Evolutionary conservation across 1,140 invertebrate species (phyloP).

Genomic region (Heliothis subflexa): DNA sequence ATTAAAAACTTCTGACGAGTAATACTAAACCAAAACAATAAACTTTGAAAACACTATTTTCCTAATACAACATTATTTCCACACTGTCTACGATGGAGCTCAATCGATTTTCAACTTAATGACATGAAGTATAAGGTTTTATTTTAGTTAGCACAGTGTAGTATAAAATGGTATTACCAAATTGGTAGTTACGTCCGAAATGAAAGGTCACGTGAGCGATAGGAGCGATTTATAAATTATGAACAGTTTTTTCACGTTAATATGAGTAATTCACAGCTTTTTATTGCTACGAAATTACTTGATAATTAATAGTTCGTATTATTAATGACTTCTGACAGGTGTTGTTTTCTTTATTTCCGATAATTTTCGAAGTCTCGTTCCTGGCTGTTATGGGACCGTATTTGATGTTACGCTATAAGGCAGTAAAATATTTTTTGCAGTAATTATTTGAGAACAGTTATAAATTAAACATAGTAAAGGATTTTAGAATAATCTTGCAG

Average conservation of each 20-base stretch:
- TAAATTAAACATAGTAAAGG: too few species aligned
- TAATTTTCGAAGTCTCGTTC: conserved; percentile 2
- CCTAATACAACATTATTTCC: conserved; percentile 29
- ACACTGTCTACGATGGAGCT: background rate
- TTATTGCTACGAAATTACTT: conserved; percentile 43
- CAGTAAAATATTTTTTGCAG: too few species aligned
- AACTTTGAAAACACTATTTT: conserved; percentile 43
- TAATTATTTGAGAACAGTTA: too few species aligned
- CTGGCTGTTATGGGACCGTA: too few species aligned
- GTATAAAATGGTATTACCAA: conserved; percentile 10
- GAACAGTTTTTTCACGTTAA: conserved; percentile 33
- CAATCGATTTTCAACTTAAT: conserved; percentile 18
- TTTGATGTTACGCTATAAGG: too few species aligned
- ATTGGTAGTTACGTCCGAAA: conserved; percentile 37
- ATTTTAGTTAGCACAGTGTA: conserved; percentile 1
- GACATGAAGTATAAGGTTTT: background rate
- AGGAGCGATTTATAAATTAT: conserved; percentile 51
- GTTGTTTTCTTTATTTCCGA: conserved; percentile 30
- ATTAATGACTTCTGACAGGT: conserved; percentile 15
- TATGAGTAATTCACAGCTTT: conserved; percentile 40
- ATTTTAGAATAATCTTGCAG: too few species aligned
- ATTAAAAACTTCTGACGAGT: conserved; percentile 16
- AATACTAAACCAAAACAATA: conserved; percentile 19
- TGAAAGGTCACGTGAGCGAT: conserved; percentile 40
- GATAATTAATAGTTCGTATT: conserved; percentile 44